Conservation (phyloP, 2,797 vertebrate species). For the Poeciliopsis paucimaculata region DNA sequence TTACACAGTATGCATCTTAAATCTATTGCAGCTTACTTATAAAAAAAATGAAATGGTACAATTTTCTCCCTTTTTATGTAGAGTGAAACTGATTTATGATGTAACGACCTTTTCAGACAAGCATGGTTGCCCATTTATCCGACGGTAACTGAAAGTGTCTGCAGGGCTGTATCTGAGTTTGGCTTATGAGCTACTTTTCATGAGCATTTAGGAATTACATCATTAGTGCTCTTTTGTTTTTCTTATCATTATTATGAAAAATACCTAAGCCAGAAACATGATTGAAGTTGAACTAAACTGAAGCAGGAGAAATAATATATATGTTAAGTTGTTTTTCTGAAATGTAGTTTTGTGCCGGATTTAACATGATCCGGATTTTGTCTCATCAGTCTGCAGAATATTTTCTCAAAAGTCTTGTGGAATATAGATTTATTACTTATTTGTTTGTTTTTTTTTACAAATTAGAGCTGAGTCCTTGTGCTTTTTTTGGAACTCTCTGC, state of each 20-base stretch:
- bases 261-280: background rate
- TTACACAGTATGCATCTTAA: background rate
- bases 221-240: background rate
- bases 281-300: background rate
- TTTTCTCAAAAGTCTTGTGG: no score
- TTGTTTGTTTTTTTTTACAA: background rate
- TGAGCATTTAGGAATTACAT: background rate
- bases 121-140: background rate
- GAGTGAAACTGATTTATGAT: background rate
- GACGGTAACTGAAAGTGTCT: background rate
- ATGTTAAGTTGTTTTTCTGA: background rate
- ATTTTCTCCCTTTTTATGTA: background rate
- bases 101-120: background rate
- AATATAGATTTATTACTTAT: no score
- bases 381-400: no score
- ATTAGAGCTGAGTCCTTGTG: background rate
- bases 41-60: background rate
- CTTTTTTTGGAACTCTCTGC: background rate
- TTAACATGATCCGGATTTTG: background rate
- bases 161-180: background rate
- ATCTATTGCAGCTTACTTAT: background rate
- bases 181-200: background rate
- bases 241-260: background rate
- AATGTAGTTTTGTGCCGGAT: background rate
- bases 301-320: background rate